phyloP scores from a whole-genome alignment of 1,140 invertebrate species.

The Conopomorpha cramerella region DNA sequence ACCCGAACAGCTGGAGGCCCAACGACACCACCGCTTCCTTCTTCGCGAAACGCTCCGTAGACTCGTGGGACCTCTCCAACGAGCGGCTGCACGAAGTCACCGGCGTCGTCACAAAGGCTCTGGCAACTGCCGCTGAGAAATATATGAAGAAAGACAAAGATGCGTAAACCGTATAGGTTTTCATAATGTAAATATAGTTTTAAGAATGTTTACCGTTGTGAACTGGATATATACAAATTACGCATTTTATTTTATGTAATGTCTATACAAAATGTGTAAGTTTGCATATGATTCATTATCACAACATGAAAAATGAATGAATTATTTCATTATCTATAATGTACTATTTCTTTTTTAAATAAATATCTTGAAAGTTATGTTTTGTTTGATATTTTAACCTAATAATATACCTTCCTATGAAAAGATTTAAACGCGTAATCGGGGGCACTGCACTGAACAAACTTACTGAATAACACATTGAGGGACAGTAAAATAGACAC shows the following conservation, averaged over 20 bases:
- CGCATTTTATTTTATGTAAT: no score
- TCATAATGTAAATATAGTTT: slow-evolving; percentile 19
- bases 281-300: slow-evolving; percentile 47
- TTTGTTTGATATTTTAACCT: no score
- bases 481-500: no score
- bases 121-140: slow-evolving; percentile 37
- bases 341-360: slow-evolving; percentile 3
- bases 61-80: slow-evolving; percentile 29
- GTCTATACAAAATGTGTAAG: no score
- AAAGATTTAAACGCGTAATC: no score
- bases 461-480: no score
- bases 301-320: no score
- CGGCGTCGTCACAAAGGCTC: slow-evolving; percentile 33
- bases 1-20: slow-evolving; percentile 50
- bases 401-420: no score
- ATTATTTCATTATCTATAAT: no score
- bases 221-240: slow-evolving; percentile 50
- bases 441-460: no score
- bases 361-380: no score
- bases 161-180: slow-evolving; percentile 11
- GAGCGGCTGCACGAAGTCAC: slow-evolving; percentile 41
- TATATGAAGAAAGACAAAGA: slow-evolving; percentile 25
- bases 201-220: slow-evolving; percentile 31
- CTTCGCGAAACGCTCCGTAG: slow-evolving; percentile 37
- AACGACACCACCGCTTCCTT: slow-evolving; percentile 34